Evolutionary conservation across 2,113 vertebrate species (phyloP).

Genomic region (Sceloporus undulatus): DNA sequence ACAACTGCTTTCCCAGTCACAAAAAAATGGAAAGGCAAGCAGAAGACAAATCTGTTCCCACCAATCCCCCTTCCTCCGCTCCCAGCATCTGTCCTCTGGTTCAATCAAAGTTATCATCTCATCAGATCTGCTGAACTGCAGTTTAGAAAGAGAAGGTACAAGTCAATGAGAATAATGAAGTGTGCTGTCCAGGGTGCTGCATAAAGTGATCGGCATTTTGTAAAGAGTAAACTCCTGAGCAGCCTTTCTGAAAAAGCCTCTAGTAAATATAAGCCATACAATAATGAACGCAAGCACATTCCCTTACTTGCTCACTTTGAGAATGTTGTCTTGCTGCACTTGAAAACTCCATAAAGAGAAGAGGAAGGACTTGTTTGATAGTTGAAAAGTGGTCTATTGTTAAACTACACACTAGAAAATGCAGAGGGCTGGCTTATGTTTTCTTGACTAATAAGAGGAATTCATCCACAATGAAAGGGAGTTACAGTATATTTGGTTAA

Average conservation of each 20-base stretch:
- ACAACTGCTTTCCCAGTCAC: background rate
- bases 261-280: conserved; percentile 1
- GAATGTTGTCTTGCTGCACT: background rate
- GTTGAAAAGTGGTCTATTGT: background rate
- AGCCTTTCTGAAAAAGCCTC: background rate
- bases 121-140: conserved; percentile 15
- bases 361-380: background rate
- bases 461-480: background rate
- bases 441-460: background rate
- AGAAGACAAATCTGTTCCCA: background rate
- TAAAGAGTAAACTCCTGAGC: background rate
- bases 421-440: background rate
- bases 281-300: background rate
- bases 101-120: conserved; percentile 8
- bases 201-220: background rate
- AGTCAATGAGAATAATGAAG: background rate
- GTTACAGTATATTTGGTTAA: background rate
- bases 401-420: background rate
- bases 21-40: background rate
- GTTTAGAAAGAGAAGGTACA: background rate
- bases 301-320: background rate
- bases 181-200: background rate
- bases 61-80: no score
- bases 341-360: background rate
- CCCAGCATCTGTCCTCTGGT: background rate